Percentiles rank a stretch among this genome's conserved stretches.
Conservation (phyloP, 1,140 invertebrate genomes). For the Stegodyphus dumicola region DNA sequence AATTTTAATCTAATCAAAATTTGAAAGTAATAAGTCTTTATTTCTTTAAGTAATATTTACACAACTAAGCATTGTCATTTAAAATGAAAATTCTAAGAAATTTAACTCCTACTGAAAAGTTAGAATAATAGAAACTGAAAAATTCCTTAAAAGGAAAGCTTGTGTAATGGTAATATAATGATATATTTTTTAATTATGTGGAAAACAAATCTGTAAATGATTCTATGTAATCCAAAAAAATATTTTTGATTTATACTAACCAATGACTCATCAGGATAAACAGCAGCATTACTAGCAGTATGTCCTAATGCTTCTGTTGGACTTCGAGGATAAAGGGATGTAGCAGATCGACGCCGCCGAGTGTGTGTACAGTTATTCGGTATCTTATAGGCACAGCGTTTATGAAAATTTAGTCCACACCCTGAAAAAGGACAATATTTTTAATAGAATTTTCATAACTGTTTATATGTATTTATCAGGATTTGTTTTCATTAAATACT, state of each 20-base stretch:
- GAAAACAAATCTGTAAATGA: no score
- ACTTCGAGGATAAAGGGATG: slow-evolving; percentile 63
- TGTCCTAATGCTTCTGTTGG: slow-evolving; percentile 60
- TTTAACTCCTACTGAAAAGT: not conserved
- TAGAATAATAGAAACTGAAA: not conserved
- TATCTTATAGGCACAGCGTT: slow-evolving; percentile 97
- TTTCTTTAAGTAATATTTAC: not conserved
- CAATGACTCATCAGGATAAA: slow-evolving; percentile 62
- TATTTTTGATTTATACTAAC: slow-evolving; percentile 29
- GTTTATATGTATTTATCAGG: not conserved
- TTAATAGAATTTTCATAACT: not conserved
- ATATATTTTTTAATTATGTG: no score
- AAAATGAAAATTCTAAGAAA: slow-evolving; percentile 1
- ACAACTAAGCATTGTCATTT: not conserved
- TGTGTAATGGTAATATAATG: not conserved
- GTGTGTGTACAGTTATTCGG: slow-evolving; percentile 91
- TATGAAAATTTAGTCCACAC: slow-evolving; percentile 98
- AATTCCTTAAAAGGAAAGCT: not conserved
- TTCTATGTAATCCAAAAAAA: not conserved
- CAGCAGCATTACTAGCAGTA: slow-evolving; percentile 62
- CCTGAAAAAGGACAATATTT: slow-evolving; percentile 72
- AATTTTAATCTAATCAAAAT: no score
- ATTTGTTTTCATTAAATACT: no score
- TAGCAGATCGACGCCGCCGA: slow-evolving; percentile 68
- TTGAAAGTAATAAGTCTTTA: no score